phyloP scores from a whole-genome alignment of 2,113 vertebrate species.

The western clawed frog (Xenopus tropicalis) region DNA sequence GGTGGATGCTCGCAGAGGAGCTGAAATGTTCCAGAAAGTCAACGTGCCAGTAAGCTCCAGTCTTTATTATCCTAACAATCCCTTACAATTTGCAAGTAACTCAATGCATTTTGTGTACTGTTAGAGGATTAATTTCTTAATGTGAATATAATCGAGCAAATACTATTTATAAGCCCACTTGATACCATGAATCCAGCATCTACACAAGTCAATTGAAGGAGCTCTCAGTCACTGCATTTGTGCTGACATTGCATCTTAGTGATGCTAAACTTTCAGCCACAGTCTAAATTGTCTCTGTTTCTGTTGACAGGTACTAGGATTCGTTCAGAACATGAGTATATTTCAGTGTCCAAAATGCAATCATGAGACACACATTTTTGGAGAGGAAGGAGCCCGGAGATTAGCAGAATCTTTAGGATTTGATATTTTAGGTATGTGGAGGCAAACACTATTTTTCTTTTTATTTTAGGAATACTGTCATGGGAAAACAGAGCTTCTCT shows the following conservation, averaged over 20 bases:
- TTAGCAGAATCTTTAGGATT: conserved; percentile 78
- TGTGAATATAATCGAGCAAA: neutral
- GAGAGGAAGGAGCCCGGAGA: conserved; percentile 78
- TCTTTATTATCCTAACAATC: too few species aligned
- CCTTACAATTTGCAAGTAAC: neutral
- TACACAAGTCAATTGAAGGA: neutral
- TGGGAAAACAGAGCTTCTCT: too few species aligned
- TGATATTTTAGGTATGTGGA: conserved; percentile 77
- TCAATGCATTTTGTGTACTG: neutral
- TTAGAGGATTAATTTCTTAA: neutral
- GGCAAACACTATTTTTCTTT: neutral
- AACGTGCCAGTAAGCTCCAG: conserved; percentile 80
- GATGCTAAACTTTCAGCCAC: neutral
- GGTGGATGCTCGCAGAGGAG: conserved; percentile 84
- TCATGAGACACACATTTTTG: conserved; percentile 91
- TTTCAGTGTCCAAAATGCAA: conserved; percentile 92
- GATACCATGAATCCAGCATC: too few species aligned
- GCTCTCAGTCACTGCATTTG: neutral
- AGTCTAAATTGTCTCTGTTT: conserved; percentile 23
- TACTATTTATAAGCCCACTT: neutral
- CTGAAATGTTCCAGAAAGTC: conserved; percentile 94
- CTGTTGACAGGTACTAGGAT: conserved; percentile 80
- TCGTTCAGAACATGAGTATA: conserved; percentile 97
- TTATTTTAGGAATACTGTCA: too few species aligned
- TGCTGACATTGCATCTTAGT: neutral